Evolutionary conservation across 2,797 vertebrate genomes (phyloP), one percentile per base, ranked within the genome.

Genomic region (Neostethus bicornis): DNA sequence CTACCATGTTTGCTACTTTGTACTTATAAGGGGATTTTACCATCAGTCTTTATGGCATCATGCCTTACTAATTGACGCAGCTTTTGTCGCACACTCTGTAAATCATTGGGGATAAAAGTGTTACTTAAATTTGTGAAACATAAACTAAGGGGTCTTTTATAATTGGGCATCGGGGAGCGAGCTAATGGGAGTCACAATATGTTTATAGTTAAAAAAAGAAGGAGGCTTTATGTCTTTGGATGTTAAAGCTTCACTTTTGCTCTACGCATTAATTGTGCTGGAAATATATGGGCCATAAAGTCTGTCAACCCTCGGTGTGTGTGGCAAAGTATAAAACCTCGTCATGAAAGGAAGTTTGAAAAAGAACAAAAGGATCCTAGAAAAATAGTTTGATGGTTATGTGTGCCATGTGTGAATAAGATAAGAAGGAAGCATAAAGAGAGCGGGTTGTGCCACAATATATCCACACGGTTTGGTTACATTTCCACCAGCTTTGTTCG

Each of bases 241-340:
- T 83, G 84, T 91, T 74, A 81, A 75, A 61, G 73, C 85, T 80
- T 88, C 84, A 79, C 75, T 77, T 86, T 83, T 80, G 85, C 85
- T 87, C 83, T 73, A 62, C 84, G 81, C 85, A 92, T 90, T 92
- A 91, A 92, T 91, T 92, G 84, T 89, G 69, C 73, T 83, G 79
- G 77, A 90, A 91, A 90, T 88, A 90, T 86, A 89, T 79, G 71
- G 82, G 75, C 79, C 80, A 79, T 91, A 91, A 92, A 92, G 86
- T 66, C 73, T 82, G 85, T 88, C 87, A 92, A 88, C 84, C 75
- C 89, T 87, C 81, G 34, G 67, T 54, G 75, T 63, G 84, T 85
- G 82, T 84, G 86, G 81, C 73, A 82, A 85, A 81, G 79, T 83
- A 73, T 84, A 84, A 86, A 86, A 85, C 79, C 7, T 46, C 73